phyloP scores from a whole-genome alignment of 2,113 vertebrate genomes.

The Psammodynastes pulverulentus region DNA sequence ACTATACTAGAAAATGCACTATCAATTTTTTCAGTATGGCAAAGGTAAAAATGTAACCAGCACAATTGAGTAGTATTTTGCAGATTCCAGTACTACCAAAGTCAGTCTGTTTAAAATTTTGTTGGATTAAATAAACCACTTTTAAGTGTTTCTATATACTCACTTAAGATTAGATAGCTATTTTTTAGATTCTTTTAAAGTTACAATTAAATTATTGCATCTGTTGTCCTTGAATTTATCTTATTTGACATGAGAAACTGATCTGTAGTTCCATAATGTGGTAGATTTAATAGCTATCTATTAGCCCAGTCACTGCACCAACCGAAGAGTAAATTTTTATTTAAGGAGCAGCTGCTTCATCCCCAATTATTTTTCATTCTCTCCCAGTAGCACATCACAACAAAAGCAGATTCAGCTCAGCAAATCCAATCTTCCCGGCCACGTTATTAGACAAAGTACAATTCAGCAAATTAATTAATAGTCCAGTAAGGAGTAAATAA shows the following conservation, averaged over 20 bases:
- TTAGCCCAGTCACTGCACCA: background rate
- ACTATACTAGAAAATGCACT: background rate
- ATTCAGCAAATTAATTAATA: background rate
- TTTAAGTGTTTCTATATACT: background rate
- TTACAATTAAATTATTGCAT: background rate
- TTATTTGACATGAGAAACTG: background rate
- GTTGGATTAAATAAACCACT: background rate
- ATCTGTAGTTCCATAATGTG: background rate
- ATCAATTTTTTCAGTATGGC: background rate
- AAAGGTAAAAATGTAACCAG: background rate
- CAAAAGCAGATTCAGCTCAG: background rate
- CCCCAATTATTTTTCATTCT: background rate
- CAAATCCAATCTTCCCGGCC: background rate
- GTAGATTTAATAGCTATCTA: background rate
- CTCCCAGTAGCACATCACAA: background rate
- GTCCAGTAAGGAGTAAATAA: background rate
- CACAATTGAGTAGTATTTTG: background rate
- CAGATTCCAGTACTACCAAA: background rate
- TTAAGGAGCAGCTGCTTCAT: background rate
- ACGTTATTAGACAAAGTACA: background rate
- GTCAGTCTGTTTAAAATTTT: background rate
- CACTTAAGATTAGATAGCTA: background rate
- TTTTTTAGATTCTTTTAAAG: background rate
- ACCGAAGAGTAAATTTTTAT: background rate
- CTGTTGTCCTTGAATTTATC: background rate